Evolutionary conservation across 2,113 vertebrate species (phyloP), one percentile per base, ranked within the genome.

Genomic region (Phrynocephalus versicolor): DNA sequence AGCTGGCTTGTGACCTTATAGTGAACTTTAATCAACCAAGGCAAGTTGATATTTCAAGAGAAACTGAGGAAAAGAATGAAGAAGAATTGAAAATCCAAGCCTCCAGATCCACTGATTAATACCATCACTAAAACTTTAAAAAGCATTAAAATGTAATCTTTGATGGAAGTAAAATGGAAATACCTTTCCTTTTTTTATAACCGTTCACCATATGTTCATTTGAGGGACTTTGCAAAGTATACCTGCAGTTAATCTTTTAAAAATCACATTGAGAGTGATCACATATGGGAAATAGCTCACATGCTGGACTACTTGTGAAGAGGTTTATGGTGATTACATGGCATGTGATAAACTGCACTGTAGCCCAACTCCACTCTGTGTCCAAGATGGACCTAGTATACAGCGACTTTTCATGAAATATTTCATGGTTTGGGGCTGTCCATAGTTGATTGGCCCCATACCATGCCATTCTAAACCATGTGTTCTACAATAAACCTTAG

Each of bases 1-100:
- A 97, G 33, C 93, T 96, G 90, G 97, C 96, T 78, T 98, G 97
- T 94, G 97, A 98, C 82, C 96, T 99, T 45, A 97, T 95, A 77
- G 82, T 98, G 84, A 96, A 96, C 84, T 97, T 98, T 89, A 96
- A 33, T 90, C 94, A 92, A 76, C 96, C 97, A 74, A 27, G 87
- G 86, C 96, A 94, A 87, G 72, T 77, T 79, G 92, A 89, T 19
- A 85, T 91, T 65, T 92, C 94, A 86, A 89, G 85, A 89, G 94
- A 94, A 91, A 64, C 82, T 89, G 92, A 94, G 85, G 90, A 93
- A 88, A 92, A 87, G 23, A 15, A 37, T 2, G 33, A 57, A 81
- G 90, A 92, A 88, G 89, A 93, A 76, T 74, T 94, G 87, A 83
- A 81, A 87, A 45, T 71, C 23, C 73, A 86, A 65, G 4, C 23